phyloP scores from a whole-genome alignment of 2,113 vertebrate species.

The Bufo bufo region DNA sequence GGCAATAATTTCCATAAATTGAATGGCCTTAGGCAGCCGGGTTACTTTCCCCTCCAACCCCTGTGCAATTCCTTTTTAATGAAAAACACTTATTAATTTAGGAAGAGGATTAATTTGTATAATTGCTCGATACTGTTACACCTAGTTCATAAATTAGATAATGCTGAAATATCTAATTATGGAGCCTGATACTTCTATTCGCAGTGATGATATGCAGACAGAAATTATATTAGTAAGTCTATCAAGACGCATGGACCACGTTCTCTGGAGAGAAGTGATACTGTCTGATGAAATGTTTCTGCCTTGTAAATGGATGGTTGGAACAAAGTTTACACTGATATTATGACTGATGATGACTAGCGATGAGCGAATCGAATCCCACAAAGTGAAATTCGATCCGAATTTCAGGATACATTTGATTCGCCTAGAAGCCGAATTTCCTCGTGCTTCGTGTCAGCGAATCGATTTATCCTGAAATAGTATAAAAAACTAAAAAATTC shows the following conservation, averaged over 20 bases:
- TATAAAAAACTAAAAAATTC: too few species aligned
- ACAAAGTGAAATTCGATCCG: too few species aligned
- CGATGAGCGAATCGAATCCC: too few species aligned
- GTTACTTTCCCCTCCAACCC: constrained; percentile 44
- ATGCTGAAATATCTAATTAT: constrained; percentile 58
- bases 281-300: constrained; percentile 56
- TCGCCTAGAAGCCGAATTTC: too few species aligned
- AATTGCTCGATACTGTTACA: constrained; percentile 56
- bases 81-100: constrained; percentile 60
- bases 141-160: constrained; percentile 59
- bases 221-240: constrained; percentile 57
- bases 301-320: not conserved
- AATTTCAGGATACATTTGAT: too few species aligned
- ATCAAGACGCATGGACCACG: constrained; percentile 39
- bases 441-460: too few species aligned
- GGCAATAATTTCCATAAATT: constrained; percentile 49
- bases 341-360: too few species aligned
- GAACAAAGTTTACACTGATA: not conserved
- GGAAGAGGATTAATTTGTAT: constrained; percentile 59
- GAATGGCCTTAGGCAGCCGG: constrained; percentile 50
- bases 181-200: constrained; percentile 59
- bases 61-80: constrained; percentile 58
- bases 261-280: constrained; percentile 39
- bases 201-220: constrained; percentile 35
- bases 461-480: too few species aligned